Conservation (phyloP, 2,113 vertebrate genomes). For the Toxotes jaculatrix region DNA sequence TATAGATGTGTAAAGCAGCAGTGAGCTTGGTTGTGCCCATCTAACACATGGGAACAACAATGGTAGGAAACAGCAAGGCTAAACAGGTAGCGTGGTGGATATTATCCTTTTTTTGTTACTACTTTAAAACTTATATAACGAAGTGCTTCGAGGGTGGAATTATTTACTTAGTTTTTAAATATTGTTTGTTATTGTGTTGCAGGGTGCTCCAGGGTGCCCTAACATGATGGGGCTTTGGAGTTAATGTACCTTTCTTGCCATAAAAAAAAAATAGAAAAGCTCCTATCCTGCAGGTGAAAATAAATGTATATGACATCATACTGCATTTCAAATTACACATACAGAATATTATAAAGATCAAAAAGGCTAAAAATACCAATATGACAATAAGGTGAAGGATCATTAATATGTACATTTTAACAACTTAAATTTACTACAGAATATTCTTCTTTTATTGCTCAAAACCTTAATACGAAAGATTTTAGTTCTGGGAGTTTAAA, state of each 20-base stretch:
- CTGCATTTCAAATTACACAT: neutral
- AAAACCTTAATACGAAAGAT: neutral
- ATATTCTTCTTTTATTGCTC: neutral
- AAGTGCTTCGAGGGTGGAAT: neutral
- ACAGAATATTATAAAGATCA: neutral
- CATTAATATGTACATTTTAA: neutral
- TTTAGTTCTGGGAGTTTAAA: neutral
- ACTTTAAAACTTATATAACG: no score
- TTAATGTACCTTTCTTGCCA: neutral
- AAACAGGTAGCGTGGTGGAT: neutral
- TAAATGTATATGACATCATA: neutral
- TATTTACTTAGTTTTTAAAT: neutral
- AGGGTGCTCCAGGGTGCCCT: no score
- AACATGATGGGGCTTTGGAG: neutral
- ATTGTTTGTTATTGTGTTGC: neutral
- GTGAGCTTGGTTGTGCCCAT: neutral
- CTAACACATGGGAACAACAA: neutral
- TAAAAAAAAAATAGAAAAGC: neutral
- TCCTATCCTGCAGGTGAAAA: neutral
- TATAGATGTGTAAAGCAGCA: neutral
- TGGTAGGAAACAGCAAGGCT: neutral
- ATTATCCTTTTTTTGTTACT: neutral
- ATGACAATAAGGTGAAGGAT: neutral
- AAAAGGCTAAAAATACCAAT: neutral
- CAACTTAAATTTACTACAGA: neutral